Evolutionary conservation across 2,888 invertebrate species (phyloP), one percentile per base, ranked within the genome.

Genomic region (Pammene fasciana): DNA sequence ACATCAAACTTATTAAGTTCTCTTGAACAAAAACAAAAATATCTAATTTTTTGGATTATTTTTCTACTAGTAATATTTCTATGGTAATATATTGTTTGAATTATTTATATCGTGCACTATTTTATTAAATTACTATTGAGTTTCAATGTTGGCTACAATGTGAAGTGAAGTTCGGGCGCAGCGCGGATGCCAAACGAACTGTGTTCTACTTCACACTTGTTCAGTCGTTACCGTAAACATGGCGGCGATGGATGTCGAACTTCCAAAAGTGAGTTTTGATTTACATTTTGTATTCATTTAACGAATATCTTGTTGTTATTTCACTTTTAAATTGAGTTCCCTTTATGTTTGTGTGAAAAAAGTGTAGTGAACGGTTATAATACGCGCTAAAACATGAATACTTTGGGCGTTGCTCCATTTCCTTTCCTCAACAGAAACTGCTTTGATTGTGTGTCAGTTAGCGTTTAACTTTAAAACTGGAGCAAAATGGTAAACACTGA

Each of bases 171-270:
- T 79, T 52, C n/a, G 65, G 14, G n/a, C 26, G 55, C n/a, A 6
- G 14, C 26, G 6, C 60, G 26, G 13, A 36, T 65, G 34, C 65
- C 67, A 61, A 73, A 55, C 59, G 50, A 68, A 67, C 62, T 71
- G 65, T 38, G 60, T 68, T 75, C 74, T 38, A 77, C 71, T 83
- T 84, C 79, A 77, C 61, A 75, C 72, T 57, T 68, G 61, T 73
- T 79, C 76, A 84, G 80, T 86, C 85, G 87, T 85, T 87, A 87
- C 84, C 83, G 82, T 85, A 92, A 94, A 93, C 87, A 94, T 94
- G 94, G 94, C 94, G 87, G 94, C 94, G 78, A 90, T 93, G 74
- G 93, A 93, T 78, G 90, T 90, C 76, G 92, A 93, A 76, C 79
- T 81, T 75, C 85, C 86, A 59, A 92, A 92, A 88, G 92, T 92